Conservation (phyloP, 2,797 vertebrate species). For the Falco naumanni region DNA sequence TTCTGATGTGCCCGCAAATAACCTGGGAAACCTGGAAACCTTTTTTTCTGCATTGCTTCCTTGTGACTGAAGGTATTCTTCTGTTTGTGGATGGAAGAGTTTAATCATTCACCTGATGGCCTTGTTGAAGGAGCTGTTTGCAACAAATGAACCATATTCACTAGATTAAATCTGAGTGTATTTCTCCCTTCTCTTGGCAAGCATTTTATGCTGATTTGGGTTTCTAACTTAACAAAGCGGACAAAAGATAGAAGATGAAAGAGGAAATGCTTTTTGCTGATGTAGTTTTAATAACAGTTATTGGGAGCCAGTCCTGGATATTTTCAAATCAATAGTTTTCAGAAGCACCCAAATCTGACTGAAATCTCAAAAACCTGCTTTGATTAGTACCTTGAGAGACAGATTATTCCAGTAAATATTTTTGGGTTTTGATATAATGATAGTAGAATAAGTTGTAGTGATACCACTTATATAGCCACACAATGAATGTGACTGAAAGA, state of each 20-base stretch:
- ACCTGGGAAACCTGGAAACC: background rate
- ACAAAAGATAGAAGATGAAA: background rate
- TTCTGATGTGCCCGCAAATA: background rate
- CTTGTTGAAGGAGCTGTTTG: constrained; percentile 41
- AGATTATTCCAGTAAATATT: background rate
- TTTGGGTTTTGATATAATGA: background rate
- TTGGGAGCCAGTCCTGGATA: background rate
- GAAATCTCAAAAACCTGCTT: background rate
- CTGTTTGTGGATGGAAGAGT: constrained; percentile 27
- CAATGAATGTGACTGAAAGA: background rate
- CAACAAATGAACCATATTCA: background rate
- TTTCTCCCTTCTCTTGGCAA: background rate
- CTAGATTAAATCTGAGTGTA: constrained; percentile 42
- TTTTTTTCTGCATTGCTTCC: background rate
- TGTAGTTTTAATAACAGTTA: background rate
- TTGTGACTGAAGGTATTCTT: constrained; percentile 20
- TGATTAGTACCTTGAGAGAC: background rate
- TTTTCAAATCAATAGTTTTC: background rate
- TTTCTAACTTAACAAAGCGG: background rate
- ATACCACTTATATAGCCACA: background rate
- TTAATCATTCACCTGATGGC: constrained; percentile 62
- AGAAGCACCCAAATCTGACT: background rate
- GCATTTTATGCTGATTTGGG: background rate
- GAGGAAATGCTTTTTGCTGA: background rate
- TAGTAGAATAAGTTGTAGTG: background rate